A percentile compares a stretch with the other conserved stretches of the same genome.
These are phyloP conservation scores for Zoanthus gigantus DNA, from an alignment of 92 coral and sea anemone genomes.

Conservation along the genomic window DNA sequence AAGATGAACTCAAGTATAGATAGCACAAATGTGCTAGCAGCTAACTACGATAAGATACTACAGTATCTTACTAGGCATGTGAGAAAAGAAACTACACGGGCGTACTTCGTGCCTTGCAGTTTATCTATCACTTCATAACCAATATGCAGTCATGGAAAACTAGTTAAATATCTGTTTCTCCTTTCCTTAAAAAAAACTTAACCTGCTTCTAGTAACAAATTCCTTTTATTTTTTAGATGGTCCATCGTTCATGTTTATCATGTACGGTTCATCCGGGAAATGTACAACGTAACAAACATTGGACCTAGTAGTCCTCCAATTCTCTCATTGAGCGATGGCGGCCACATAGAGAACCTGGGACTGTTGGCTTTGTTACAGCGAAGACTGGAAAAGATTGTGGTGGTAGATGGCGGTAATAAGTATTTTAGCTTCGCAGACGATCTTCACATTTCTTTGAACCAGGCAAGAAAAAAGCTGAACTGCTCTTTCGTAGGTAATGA, in stretches of 20 bases:
- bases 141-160: too few relatives aligned
- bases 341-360: conserved; percentile 85
- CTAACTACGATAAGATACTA: too few relatives aligned
- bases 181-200: too few relatives aligned
- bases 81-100: too few relatives aligned
- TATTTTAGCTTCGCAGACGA: conserved; percentile 62
- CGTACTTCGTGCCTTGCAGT: too few relatives aligned
- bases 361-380: conserved; percentile 74
- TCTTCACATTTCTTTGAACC: conserved; percentile 66
- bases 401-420: conserved; percentile 71
- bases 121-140: too few relatives aligned
- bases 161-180: too few relatives aligned
- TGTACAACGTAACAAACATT: conserved; percentile 69
- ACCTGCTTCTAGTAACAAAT: too few relatives aligned
- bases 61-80: too few relatives aligned
- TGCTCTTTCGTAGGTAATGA: conserved; percentile 78
- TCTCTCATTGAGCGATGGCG: conserved; percentile 79
- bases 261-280: conserved; percentile 82
- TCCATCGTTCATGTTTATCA: conserved; percentile 84
- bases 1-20: too few relatives aligned
- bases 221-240: conserved; percentile 60
- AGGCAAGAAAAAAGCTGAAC: conserved; percentile 70
- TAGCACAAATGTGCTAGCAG: too few relatives aligned
- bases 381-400: conserved; percentile 74
- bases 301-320: conserved; percentile 86